These are phyloP conservation scores for Tenebrio molitor DNA, from an alignment of 1,140 invertebrate species.

Conservation along the genomic window DNA sequence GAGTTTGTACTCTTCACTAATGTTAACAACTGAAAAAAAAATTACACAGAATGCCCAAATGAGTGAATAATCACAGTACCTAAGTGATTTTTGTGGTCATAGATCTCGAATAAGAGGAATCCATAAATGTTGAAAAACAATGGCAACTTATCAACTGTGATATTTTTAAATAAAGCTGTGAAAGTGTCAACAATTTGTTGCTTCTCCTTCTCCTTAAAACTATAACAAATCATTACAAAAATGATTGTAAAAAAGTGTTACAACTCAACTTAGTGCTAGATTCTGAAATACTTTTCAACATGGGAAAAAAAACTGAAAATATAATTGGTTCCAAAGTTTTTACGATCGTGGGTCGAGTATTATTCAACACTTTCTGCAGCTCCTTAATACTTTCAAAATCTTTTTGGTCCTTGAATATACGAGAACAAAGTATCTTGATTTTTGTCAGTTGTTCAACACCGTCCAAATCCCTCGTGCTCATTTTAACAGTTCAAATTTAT, in stretches of 20 bases:
- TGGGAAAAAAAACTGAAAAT: conserved; percentile 48
- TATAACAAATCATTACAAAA: conserved; percentile 39
- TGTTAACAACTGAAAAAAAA: conserved; percentile 61
- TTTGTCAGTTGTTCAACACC: conserved; percentile 27
- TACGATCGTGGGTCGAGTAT: conserved; percentile 20
- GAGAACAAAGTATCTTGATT: conserved; percentile 38
- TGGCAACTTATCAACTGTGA: conserved; percentile 45
- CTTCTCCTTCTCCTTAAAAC: conserved; percentile 52
- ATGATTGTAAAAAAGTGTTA: too few relatives aligned
- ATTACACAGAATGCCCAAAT: not conserved
- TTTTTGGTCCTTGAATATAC: conserved; percentile 44
- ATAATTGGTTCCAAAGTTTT: conserved; percentile 39
- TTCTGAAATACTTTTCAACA: conserved; percentile 46
- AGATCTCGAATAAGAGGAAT: conserved; percentile 64
- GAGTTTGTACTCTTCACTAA: conserved; percentile 74
- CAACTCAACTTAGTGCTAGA: conserved; percentile 43
- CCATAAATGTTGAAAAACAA: conserved; percentile 60
- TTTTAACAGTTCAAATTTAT: too few relatives aligned
- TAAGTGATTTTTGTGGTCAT: conserved; percentile 49
- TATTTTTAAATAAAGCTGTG: conserved; percentile 55
- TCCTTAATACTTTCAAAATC: conserved; percentile 30
- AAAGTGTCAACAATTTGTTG: conserved; percentile 54
- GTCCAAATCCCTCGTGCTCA: too few relatives aligned
- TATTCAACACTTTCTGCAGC: conserved; percentile 20
- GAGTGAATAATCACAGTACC: conserved; percentile 49